These are phyloP conservation scores for Hydrozoanthus tunicans DNA, from an alignment of 64 coral and sea anemone species.

Conservation along the genomic window DNA sequence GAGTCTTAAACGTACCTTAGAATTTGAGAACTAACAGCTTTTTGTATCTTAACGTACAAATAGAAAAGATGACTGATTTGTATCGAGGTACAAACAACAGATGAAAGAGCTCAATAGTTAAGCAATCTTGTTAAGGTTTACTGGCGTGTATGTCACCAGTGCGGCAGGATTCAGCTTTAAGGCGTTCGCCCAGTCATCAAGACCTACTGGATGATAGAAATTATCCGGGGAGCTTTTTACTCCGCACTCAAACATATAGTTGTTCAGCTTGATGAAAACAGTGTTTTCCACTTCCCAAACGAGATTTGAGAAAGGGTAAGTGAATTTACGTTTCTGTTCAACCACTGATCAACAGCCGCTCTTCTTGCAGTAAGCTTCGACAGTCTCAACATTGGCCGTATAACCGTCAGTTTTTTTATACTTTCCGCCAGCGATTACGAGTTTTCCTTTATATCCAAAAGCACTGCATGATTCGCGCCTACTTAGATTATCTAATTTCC, in stretches of 20 bases:
- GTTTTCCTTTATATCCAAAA: constrained; percentile 6
- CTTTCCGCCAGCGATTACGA: constrained; percentile 19
- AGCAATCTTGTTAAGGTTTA: constrained; percentile 4
- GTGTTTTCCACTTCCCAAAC: constrained; percentile 16
- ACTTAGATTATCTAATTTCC: constrained; percentile 3
- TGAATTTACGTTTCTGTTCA: not conserved
- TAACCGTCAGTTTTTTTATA: not conserved
- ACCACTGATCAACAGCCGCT: not conserved
- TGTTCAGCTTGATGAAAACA: constrained; percentile 27
- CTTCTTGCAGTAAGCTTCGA: constrained; percentile 38
- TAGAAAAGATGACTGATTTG: too few relatives aligned
- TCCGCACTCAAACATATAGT: constrained; percentile 37
- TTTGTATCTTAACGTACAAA: too few relatives aligned
- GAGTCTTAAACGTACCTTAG: too few relatives aligned
- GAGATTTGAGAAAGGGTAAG: not conserved
- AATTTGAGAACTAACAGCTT: too few relatives aligned
- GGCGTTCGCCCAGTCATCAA: not conserved
- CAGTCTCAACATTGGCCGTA: not conserved
- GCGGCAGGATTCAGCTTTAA: not conserved
- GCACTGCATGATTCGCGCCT: not conserved
- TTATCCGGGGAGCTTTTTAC: not conserved
- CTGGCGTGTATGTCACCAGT: not conserved
- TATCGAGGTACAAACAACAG: too few relatives aligned
- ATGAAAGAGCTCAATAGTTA: not conserved
- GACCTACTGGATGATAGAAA: not conserved